Base-by-base conservation (phyloP, 2,888 invertebrate genomes). In the Hyppa rectilinea region DNA sequence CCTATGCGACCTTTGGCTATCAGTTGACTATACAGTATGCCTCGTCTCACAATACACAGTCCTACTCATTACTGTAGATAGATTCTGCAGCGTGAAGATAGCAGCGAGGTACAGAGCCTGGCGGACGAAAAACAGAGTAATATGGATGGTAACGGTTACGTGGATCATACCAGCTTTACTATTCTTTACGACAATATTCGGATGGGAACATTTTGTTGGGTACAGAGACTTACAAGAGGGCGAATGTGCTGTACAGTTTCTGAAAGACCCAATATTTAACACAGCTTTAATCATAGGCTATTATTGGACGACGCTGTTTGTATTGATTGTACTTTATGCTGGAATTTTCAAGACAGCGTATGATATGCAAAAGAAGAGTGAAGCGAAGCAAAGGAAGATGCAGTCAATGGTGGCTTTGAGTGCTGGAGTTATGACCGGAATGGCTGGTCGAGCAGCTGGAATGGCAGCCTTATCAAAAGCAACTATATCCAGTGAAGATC, bases 1-100 rank as follows among this genome's bases (percentile, higher is more conserved):
- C 73, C 96, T 99, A 10, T 99, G 99, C 92, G 99, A 99, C 93
- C 97, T 99, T 66, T 99, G 99, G 99, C 97, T 99, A 10, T 99
- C 99, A 1, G 98, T 99, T 62, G 99, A 99, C 95, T 99, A 99
- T 95, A 99, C 99, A 29, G 99, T 99, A 40, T 99, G 99, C 91
- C 97, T 99, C 60, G 99, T 99, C 38, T 99, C 99, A 12, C 99
- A 99, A 93, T 99, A 99, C 94, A 99, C 99, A 0, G 99, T 99
- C 23, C 97, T 99, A 70, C 97, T 99, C 78, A 99, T 99, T 89
- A 99, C 99, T 40, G 98, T 99, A 79, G 99, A 99, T 94, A 97
- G 99, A 84, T 99, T 99, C 94, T 99, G 99, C 94, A 99, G 99
- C 40, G 99, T 99, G 9, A 99, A 99, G 96, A 99, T 99, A 84